phyloP scores from a whole-genome alignment of 2,888 invertebrate genomes.

The Esperia sulphurella region DNA sequence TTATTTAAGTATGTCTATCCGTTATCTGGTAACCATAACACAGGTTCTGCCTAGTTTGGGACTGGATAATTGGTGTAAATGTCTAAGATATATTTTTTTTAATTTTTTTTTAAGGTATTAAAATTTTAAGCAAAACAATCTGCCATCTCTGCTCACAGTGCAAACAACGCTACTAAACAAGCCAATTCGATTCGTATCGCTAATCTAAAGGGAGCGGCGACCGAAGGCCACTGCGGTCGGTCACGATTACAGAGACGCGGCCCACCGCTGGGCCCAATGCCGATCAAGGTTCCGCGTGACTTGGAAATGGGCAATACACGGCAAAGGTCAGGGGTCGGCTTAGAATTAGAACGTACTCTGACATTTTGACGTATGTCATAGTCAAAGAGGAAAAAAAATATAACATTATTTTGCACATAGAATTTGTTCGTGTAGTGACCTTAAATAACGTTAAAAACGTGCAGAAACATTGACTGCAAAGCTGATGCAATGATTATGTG shows the following conservation, averaged over 20 bases:
- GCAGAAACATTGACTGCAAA: background rate
- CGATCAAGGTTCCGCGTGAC: slow-evolving; percentile 69
- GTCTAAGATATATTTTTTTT: no score
- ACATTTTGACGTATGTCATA: slow-evolving; percentile 51
- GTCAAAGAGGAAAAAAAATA: slow-evolving; percentile 29
- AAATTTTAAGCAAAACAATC: slow-evolving; percentile 6
- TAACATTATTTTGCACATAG: background rate
- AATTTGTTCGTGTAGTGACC: background rate
- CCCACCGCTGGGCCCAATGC: slow-evolving; percentile 26
- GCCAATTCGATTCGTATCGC: slow-evolving; percentile 52
- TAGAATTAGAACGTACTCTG: slow-evolving; percentile 47
- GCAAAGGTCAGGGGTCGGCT: slow-evolving; percentile 60
- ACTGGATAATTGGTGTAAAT: no score
- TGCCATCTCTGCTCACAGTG: slow-evolving; percentile 31
- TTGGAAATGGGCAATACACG: slow-evolving; percentile 24
- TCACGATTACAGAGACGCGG: slow-evolving; percentile 68
- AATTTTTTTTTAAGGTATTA: no score
- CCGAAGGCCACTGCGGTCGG: slow-evolving; percentile 57
- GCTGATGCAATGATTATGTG: background rate
- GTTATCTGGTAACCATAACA: no score
- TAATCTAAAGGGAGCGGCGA: slow-evolving; percentile 61
- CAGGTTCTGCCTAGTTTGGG: no score
- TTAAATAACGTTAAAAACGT: background rate
- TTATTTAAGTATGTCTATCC: no score
- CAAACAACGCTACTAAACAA: slow-evolving; percentile 36